Percentiles rank a stretch among this genome's conserved stretches.
Conservation (phyloP, 2,797 vertebrate species). For the Pangasius krempfi region DNA sequence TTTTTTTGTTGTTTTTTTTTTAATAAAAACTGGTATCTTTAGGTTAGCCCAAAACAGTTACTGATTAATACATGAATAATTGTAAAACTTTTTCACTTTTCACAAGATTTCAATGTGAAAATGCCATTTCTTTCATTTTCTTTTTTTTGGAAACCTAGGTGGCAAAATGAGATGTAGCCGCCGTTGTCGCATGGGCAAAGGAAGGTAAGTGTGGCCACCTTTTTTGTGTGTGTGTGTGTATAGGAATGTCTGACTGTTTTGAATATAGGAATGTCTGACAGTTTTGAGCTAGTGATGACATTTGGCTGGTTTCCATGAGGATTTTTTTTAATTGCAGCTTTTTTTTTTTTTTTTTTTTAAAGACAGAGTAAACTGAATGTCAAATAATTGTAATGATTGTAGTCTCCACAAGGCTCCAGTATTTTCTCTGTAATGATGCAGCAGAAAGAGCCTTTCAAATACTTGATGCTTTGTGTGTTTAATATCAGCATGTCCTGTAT, state of each 20-base stretch:
- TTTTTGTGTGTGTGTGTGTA: neutral
- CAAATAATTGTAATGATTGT: neutral
- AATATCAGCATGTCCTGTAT: neutral
- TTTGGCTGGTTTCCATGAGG: neutral
- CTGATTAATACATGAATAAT: neutral
- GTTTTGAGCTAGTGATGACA: neutral
- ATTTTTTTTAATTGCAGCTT: neutral
- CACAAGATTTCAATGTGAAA: neutral
- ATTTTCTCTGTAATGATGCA: neutral
- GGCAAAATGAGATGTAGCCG: constrained; percentile 63
- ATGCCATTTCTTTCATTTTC: constrained; percentile 5
- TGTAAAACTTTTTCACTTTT: neutral
- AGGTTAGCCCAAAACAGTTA: neutral
- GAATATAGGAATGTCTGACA: neutral
- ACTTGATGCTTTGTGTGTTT: neutral
- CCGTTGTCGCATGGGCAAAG: constrained; percentile 61
- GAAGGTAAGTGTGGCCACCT: constrained; percentile 63
- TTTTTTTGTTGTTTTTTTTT: neutral
- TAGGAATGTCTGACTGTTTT: neutral
- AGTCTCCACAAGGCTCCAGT: constrained; percentile 9
- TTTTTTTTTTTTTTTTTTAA: neutral
- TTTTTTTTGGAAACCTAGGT: constrained; percentile 60
- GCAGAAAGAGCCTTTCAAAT: neutral
- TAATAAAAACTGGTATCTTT: neutral
- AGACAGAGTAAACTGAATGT: neutral